These are phyloP conservation scores for Thaleichthys pacificus DNA, from an alignment of 2,797 vertebrate species.

Conservation along the genomic window DNA sequence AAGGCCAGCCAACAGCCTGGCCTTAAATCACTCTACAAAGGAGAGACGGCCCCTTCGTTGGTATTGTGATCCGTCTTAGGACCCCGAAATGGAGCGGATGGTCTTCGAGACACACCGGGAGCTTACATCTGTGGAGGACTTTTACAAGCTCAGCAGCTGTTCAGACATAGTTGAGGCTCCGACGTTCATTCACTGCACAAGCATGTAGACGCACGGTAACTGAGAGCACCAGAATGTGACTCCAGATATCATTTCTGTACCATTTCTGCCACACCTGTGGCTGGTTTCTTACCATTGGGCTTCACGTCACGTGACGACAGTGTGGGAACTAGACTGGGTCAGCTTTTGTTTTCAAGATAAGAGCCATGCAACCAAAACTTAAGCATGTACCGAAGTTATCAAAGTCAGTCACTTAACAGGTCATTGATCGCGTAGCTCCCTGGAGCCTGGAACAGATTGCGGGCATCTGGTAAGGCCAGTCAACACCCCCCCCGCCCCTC, in stretches of 20 bases:
- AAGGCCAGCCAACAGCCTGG: slow-evolving; percentile 26
- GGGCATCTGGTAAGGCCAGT: slow-evolving; percentile 41
- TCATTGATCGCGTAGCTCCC: slow-evolving; percentile 22
- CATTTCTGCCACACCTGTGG: not conserved
- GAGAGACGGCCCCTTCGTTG: slow-evolving; percentile 7
- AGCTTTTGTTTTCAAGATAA: not conserved
- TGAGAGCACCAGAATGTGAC: not conserved
- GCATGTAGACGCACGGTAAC: not conserved
- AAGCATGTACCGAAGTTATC: not conserved
- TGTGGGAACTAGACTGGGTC: not conserved
- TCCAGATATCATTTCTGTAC: not conserved
- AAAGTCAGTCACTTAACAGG: slow-evolving; percentile 31
- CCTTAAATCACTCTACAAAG: slow-evolving; percentile 38
- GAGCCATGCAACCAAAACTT: not conserved
- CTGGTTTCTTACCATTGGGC: not conserved
- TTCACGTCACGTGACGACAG: not conserved
- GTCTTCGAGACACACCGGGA: slow-evolving; percentile 13
- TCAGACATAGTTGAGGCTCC: not conserved
- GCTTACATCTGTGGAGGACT: slow-evolving; percentile 15
- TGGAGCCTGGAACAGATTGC: slow-evolving; percentile 41
- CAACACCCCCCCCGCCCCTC: slow-evolving; percentile 17
- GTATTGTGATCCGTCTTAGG: slow-evolving; percentile 12
- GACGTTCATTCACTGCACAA: not conserved
- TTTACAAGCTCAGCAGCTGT: slow-evolving; percentile 37
- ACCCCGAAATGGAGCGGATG: slow-evolving; percentile 19